Evolutionary conservation across 2,888 invertebrate species (phyloP).

Genomic region (Abscondita cerata): DNA sequence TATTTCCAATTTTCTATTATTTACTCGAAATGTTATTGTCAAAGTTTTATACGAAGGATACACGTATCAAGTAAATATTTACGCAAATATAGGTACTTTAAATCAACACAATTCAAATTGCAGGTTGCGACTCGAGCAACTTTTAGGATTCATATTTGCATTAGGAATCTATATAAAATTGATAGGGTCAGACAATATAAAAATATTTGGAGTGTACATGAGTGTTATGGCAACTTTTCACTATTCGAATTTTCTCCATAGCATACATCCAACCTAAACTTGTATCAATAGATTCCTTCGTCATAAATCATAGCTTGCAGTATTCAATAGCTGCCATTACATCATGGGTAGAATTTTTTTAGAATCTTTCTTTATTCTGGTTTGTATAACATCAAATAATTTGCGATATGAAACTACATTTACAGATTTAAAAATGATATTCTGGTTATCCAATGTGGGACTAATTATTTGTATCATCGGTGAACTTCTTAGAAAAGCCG

Average conservation of each 20-base stretch:
- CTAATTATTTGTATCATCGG: conserved; percentile 80
- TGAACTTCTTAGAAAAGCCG: conserved; percentile 86
- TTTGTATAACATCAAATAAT: too few relatives aligned
- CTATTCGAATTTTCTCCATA: conserved; percentile 90
- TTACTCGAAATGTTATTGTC: conserved; percentile 49
- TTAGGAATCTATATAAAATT: conserved; percentile 68
- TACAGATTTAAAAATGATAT: conserved; percentile 71
- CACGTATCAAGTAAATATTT: conserved; percentile 67
- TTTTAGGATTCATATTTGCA: conserved; percentile 75
- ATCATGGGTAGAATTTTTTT: conserved; percentile 83
- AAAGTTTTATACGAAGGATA: conserved; percentile 66
- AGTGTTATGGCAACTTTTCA: conserved; percentile 87
- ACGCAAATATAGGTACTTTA: conserved; percentile 33
- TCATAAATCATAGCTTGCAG: conserved; percentile 92
- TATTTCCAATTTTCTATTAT: conserved; percentile 68
- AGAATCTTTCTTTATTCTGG: conserved; percentile 81
- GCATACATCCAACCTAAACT: conserved; percentile 85
- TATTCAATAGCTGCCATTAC: conserved; percentile 79
- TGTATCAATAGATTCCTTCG: conserved; percentile 83
- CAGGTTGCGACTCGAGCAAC: conserved; percentile 78
- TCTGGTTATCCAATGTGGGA: conserved; percentile 77
- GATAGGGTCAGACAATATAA: conserved; percentile 64
- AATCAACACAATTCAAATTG: conserved; percentile 51
- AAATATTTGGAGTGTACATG: conserved; percentile 81
- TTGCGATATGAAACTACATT: too few relatives aligned